Base-by-base conservation (phyloP, 1,140 invertebrate species). In the Matsumurasca onukii region DNA sequence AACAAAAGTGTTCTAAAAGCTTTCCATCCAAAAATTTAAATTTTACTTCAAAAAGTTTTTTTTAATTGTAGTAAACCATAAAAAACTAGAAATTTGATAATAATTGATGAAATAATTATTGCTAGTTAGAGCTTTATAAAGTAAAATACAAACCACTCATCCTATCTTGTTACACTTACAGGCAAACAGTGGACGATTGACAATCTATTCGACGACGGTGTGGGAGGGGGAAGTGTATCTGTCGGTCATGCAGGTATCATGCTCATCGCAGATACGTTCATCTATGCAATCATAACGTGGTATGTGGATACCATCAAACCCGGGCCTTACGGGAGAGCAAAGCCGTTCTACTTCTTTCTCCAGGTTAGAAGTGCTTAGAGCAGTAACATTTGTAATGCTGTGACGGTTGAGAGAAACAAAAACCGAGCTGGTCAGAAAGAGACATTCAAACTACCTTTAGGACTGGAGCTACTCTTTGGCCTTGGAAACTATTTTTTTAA, bases 221-320 rank as follows among this genome's bases (percentile, higher is more conserved):
- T 49, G 17, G 61, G 61, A 1, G 34, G 49, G 22, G 34, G 34
- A 39, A 17, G 34, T 39, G 5, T 39, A 39, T 59, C 55, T 27
- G 9, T 59, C 2, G 22, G 13, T 29, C 55, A 59, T 29, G 25
- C 30, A 13, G 24, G 25, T 1, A 22, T 59, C n/a, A 59, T 59
- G 55, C 30, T 59, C 24, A 27, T 27, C 55, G 15, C 30, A 27
- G 55, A 59, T 29, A 27, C 24, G 55, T 27, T 70, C 1, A 31
- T 72, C 0, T 72, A 65, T 49, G 52, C 59, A 31, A 39, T 79
- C 30, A 59, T 83, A 0, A 78, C 82, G 0, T 79, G 81, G 75
- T 87, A 87, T 73, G 73, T 86, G 48, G 82, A 85, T 73, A 77
- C 78, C 31, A 71, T 87, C 13, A 74, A 80, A 51, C 86, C 86